A percentile compares a stretch with the other conserved stretches of the same genome.
phyloP scores from a whole-genome alignment of 2,113 vertebrate species.

The Anhinga anhinga region DNA sequence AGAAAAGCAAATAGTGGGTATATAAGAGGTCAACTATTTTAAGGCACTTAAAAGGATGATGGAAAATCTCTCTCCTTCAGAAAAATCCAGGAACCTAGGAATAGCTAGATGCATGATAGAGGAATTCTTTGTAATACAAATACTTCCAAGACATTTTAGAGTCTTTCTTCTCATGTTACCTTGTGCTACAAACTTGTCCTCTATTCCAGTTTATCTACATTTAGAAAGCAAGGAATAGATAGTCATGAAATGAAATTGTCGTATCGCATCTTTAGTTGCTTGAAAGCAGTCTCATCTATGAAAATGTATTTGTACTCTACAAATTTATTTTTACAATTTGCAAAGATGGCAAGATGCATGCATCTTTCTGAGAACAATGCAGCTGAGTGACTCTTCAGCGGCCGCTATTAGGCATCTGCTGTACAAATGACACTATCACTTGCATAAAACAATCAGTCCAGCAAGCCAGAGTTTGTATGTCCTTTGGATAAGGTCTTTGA shows the following conservation, averaged over 20 bases:
- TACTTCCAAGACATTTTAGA: background rate
- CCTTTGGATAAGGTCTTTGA: slow-evolving; percentile 8
- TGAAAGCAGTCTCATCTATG: background rate
- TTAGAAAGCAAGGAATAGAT: background rate
- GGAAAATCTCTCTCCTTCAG: background rate
- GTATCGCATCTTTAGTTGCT: background rate
- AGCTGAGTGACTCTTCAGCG: slow-evolving; percentile 3
- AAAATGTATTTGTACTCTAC: background rate
- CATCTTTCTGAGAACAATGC: background rate
- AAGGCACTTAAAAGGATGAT: background rate
- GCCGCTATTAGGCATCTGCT: background rate
- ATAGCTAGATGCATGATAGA: background rate
- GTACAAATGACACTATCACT: background rate
- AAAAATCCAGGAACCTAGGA: background rate
- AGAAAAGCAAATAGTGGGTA: background rate
- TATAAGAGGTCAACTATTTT: background rate
- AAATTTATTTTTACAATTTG: background rate
- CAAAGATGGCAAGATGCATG: background rate
- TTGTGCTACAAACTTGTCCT: background rate
- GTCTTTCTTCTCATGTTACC: background rate
- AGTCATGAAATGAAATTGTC: background rate
- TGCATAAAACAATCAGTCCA: slow-evolving; percentile 30
- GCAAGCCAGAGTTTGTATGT: background rate
- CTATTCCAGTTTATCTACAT: background rate
- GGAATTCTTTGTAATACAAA: background rate